Base-by-base conservation (phyloP, 2,888 invertebrate species). In the Lissonota sp. region DNA sequence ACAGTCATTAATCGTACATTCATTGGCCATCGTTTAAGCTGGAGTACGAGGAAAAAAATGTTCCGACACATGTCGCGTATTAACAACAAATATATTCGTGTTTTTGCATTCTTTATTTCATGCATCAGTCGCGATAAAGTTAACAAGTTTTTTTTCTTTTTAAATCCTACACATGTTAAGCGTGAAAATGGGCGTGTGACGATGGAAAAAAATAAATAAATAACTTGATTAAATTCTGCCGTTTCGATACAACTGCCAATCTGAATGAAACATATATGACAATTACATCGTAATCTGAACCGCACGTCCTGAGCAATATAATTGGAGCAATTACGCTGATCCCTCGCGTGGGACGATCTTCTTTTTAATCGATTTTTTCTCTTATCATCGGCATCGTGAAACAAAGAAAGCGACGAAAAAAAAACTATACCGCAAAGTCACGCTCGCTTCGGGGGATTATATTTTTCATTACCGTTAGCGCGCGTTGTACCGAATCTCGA, bases 11-110 rank as follows among this genome's bases (percentile, higher is more conserved):
- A 26, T 49, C 37, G 58, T 58, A 3, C 51, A 75, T 42, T 67
- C 37, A 40, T 60, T 60, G 74, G 74, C 40, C 66, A 40, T 6
- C 16, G 8, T 37, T 55, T 55, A 55, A 8, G 16, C 55, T 26
- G 26, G 58, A 12, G 39, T 39, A n/a, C n/a, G 5, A 4, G 2
- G 12, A 40, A 40, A 58, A 10, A 58, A 40, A 58, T 26, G 26
- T 26, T 26, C 26, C 26, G 26, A 26, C 26, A 26, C 26, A 26
- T 26, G 26, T 26, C 26, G 26, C 26, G 3, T 26, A 26, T 26
- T 26, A 26, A 26, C 26, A 40, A 10, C 0, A 40, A 12, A 58
- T 14, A 53, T 53, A 53, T 16, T 12, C 8, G 37, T 55, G 5
- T 14, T 8, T 55, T 55, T 14, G 55, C 37, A 26, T 8, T 7